phyloP scores from a whole-genome alignment of 2,797 vertebrate species.

The Hyperoplus lanceolatus region DNA sequence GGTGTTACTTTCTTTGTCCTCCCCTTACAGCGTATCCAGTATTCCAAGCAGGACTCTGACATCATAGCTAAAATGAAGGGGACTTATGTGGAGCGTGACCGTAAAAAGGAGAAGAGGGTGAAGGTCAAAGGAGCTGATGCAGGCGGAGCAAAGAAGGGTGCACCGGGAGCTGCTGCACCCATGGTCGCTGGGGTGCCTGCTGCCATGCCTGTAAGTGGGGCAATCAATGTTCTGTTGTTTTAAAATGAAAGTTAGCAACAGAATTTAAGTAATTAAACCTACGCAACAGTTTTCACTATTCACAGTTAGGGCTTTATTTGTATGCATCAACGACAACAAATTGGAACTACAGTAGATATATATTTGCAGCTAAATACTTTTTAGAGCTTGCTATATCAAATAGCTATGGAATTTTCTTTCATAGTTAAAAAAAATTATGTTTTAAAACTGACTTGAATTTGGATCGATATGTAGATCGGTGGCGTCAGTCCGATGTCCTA shows the following conservation, averaged over 20 bases:
- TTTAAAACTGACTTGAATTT: no score
- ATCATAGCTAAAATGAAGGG: constrained; percentile 98
- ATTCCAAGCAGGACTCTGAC: constrained; percentile 92
- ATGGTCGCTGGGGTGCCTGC: constrained; percentile 86
- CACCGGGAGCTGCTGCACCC: constrained; percentile 77
- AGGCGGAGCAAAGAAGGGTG: constrained; percentile 83
- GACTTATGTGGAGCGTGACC: constrained; percentile 93
- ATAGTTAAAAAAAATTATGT: no score
- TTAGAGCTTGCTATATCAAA: no score
- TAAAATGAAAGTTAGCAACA: neutral
- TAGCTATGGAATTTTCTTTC: no score
- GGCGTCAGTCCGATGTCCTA: no score
- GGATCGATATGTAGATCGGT: no score
- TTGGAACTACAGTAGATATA: no score
- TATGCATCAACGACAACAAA: no score
- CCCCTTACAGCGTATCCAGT: constrained; percentile 89
- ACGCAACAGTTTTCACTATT: neutral
- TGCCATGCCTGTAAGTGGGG: constrained; percentile 86
- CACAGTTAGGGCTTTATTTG: no score
- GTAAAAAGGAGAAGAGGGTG: constrained; percentile 90
- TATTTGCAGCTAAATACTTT: no score
- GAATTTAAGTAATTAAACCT: neutral
- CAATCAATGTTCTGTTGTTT: neutral
- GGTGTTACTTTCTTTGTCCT: neutral
- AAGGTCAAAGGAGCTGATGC: constrained; percentile 88